Evolutionary conservation across 2,113 vertebrate species (phyloP).

Genomic region (Madoqua kirkii): DNA sequence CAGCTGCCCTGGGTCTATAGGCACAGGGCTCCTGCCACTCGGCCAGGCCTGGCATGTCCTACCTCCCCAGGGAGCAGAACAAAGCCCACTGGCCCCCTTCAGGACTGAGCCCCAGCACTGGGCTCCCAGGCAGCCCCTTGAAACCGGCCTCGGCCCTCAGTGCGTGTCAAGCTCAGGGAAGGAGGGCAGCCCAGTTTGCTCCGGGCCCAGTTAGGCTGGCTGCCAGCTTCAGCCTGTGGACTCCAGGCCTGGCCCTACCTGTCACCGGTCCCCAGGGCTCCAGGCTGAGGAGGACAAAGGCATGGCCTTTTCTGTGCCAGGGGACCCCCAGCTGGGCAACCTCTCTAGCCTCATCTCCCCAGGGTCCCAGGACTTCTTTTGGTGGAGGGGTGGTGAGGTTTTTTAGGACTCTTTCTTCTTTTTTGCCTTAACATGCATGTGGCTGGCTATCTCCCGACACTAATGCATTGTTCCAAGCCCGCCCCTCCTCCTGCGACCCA

Average conservation of each 20-base stretch:
- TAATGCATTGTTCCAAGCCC: background rate
- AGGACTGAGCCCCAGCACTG: background rate
- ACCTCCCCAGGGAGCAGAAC: background rate
- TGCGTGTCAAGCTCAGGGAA: background rate
- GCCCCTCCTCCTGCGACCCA: fast-evolving
- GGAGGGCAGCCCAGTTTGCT: background rate
- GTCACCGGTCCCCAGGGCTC: background rate
- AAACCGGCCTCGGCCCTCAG: fast-evolving
- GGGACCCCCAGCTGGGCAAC: background rate
- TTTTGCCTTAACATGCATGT: background rate
- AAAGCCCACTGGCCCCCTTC: background rate
- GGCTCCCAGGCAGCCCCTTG: background rate
- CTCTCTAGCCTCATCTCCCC: background rate
- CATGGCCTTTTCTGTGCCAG: background rate
- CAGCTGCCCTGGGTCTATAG: fast-evolving
- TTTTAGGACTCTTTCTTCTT: background rate
- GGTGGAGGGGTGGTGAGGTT: background rate
- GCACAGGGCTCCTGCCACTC: background rate
- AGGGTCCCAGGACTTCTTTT: background rate
- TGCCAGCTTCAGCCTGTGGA: background rate
- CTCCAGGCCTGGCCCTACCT: background rate
- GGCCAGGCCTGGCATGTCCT: background rate
- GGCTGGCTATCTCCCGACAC: background rate
- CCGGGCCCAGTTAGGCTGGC: background rate
- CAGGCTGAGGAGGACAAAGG: background rate